Evolutionary conservation across 2,888 invertebrate species (phyloP), one percentile per base, ranked within the genome.

Genomic region (Sthenelais limicola): DNA sequence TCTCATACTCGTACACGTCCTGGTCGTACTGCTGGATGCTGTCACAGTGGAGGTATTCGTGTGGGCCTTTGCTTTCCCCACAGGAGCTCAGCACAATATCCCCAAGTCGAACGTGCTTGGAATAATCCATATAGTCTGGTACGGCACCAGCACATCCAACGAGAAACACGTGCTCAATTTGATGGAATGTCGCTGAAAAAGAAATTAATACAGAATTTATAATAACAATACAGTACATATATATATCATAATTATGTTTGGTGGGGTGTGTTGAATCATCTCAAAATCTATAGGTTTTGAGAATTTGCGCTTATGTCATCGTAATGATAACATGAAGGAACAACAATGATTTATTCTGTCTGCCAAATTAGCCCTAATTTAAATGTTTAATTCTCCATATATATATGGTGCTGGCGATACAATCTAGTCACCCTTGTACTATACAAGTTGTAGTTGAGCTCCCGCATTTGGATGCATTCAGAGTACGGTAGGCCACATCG

Each of bases 141-240:
- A 99, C 96, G 1, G 97, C 98, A 12, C 98, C 98, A 3, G 96
- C 98, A 2, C 97, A 95, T 32, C 98, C 98, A 47, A 98, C 96
- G 76, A 99, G 89, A 84, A 99, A 94, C 26, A 99, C 97, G 87
- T 94, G 96, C 86, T 98, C 97, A 75, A 97, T 94, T 71, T 87
- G 83, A 88, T 96, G 97, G 91, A 98, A 98, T 78, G 95, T 97
- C 68, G 97, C 92, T 91, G 81, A 15, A 43, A 70, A 15, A 7
- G 4, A 33, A 56, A 56, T 15, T 7, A 21, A 28, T 9, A n/a
- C 52, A n/a, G n/a, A n/a, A n/a, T n/a, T n/a, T n/a, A n/a, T n/a
- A n/a, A n/a, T n/a, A n/a, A 43, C 12, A n/a, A 43, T 15, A 21
- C 15, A 15, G 21, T 12, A 15, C 9, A 21, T n/a, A 51, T 51